Evolutionary conservation across 2,797 vertebrate species (phyloP).

Genomic region (Cuniculus paca): DNA sequence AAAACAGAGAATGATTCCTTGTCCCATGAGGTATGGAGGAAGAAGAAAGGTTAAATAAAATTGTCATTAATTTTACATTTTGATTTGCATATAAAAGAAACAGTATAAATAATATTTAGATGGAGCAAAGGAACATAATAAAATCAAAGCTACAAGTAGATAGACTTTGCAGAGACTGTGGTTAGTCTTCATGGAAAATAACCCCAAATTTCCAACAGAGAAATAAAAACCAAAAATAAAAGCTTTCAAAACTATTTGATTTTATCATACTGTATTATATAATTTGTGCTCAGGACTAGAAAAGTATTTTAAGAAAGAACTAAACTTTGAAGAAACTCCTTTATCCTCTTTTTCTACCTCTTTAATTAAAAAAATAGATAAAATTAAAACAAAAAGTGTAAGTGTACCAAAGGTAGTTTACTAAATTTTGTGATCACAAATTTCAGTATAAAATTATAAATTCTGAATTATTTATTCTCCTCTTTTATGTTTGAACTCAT

Average conservation of each 20-base stretch:
- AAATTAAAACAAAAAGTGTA: not conserved
- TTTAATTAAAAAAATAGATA: not conserved
- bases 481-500: rapidly evolving
- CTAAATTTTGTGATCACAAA: not conserved
- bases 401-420: not conserved
- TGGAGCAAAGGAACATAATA: not conserved
- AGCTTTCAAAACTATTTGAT: not conserved
- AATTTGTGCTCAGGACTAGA: not conserved
- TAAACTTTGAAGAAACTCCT: not conserved
- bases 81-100: not conserved
- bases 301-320: not conserved
- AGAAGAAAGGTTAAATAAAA: not conserved
- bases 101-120: not conserved
- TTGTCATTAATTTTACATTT: not conserved
- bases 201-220: not conserved
- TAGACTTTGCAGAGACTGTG: not conserved
- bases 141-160: not conserved
- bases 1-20: not conserved
- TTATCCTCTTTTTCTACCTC: not conserved
- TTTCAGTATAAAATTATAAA: not conserved
- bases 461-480: not conserved
- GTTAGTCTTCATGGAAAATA: not conserved
- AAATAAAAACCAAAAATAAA: not conserved
- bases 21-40: not conserved
- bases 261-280: not conserved